Conservation (phyloP, 2,888 invertebrate genomes). For the Hypena proboscidalis region DNA sequence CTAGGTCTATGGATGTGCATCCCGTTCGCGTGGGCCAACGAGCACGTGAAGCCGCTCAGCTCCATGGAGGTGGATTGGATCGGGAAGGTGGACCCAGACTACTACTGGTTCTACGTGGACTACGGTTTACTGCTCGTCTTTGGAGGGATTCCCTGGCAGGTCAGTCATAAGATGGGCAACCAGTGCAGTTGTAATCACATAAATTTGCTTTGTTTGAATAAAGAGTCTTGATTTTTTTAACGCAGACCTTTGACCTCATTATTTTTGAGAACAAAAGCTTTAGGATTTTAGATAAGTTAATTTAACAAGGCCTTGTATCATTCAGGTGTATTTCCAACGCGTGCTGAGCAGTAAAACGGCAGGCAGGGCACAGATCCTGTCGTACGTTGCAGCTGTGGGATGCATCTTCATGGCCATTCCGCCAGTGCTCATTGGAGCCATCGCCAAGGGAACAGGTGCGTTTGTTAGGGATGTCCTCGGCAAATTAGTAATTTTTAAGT, state of each 20-base stretch:
- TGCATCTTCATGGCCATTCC: conserved; percentile 99
- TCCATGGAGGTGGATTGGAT: conserved; percentile 96
- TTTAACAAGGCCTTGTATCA: background rate
- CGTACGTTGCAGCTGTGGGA: conserved; percentile 97
- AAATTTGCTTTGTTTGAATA: background rate
- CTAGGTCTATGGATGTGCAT: conserved; percentile 98
- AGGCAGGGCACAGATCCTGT: conserved; percentile 95
- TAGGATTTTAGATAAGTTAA: too few species aligned
- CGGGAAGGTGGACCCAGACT: conserved; percentile 89
- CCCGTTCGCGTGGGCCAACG: conserved; percentile 96
- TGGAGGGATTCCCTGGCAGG: conserved; percentile 99
- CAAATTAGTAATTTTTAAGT: too few species aligned
- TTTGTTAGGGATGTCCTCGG: too few species aligned
- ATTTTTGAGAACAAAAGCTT: too few species aligned
- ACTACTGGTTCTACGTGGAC: conserved; percentile 94
- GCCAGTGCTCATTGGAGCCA: conserved; percentile 98
- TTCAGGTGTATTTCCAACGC: conserved; percentile 97
- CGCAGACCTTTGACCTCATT: too few species aligned
- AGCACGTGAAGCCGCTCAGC: conserved; percentile 92
- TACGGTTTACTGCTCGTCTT: conserved; percentile 95
- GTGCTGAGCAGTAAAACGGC: conserved; percentile 98
- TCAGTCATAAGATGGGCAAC: conserved; percentile 49
- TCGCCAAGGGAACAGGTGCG: conserved; percentile 96
- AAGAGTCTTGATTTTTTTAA: too few species aligned
- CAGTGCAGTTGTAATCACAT: background rate